These are phyloP conservation scores for Drosophila lowei DNA, from an alignment of 1,140 invertebrate species.

Conservation along the genomic window DNA sequence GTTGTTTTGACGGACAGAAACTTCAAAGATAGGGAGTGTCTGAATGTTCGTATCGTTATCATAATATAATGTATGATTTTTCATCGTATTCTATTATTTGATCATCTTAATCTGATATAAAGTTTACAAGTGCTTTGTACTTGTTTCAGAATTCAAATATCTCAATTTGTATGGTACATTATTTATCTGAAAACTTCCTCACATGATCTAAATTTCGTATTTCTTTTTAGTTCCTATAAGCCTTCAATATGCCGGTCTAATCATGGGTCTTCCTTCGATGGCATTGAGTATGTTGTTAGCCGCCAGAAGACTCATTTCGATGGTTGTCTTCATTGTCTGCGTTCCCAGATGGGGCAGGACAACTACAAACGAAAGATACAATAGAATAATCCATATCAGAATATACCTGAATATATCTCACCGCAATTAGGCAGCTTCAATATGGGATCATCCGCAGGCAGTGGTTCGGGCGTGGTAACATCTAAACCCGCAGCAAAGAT, in stretches of 20 bases:
- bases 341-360: slow-evolving; percentile 94
- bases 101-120: too few relatives aligned
- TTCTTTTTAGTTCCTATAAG: background rate
- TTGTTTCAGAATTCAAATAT: too few relatives aligned
- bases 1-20: too few relatives aligned
- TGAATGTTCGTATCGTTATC: too few relatives aligned
- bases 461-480: slow-evolving; percentile 94
- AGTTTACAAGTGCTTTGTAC: too few relatives aligned
- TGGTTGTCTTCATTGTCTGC: slow-evolving; percentile 90
- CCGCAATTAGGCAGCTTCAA: slow-evolving; percentile 91
- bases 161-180: too few relatives aligned
- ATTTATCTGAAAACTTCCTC: too few relatives aligned
- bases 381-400: slow-evolving; percentile 12
- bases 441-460: slow-evolving; percentile 90
- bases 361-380: slow-evolving; percentile 84
- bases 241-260: slow-evolving; percentile 83
- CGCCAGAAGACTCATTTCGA: slow-evolving; percentile 90
- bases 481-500: slow-evolving; percentile 95
- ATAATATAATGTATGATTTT: too few relatives aligned
- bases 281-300: slow-evolving; percentile 92
- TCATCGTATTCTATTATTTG: too few relatives aligned
- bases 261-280: slow-evolving; percentile 87
- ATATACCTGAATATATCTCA: slow-evolving; percentile 79
- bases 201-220: background rate
- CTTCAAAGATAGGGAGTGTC: too few relatives aligned